Base-by-base conservation (phyloP, 1,140 invertebrate genomes). In the Diachasma alloeum region DNA sequence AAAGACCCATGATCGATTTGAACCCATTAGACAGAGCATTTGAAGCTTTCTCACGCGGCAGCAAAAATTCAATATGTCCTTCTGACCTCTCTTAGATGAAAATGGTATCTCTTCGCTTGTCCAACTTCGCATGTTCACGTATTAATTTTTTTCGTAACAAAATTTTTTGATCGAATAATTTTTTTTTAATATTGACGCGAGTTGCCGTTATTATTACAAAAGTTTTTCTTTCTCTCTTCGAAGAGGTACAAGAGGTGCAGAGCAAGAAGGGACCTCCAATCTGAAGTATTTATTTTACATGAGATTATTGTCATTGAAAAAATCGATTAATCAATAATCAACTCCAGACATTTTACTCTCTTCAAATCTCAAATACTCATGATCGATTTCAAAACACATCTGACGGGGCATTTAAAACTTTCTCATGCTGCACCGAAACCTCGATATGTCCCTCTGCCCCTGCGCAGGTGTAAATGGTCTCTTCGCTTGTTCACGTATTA, bases 381-480 rank as follows among this genome's bases (percentile, higher is more conserved):
- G 72, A 78, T 75, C 72, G 72, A 78, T 72, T 42, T 70, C n/a
- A n/a, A 13, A 24, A 48, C 37, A 63, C 36, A 39, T 37, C 36
- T 68, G 66, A 66, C 24, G 31, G 2, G 39, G 31, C 36, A 39
- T 37, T 68, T 37, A 39, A 68, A 68, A 68, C 66, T 39, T 68
- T 68, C 66, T 68, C 66, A 68, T 31, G 66, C 36, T 68, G 36
- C n/a, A 68, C 6, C 15, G 17, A 36, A 39, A 31, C 15, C 4
- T 11, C 66, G 39, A 37, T 39, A 68, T 39, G 66, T 68, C 39
- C 36, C 11, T 11, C 36, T 17, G n/a, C 1, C 17, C 36, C n/a
- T 4, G 1, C 36, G 39, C 31, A 68, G 36, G n/a, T n/a, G n/a
- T n/a, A n/a, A n/a, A n/a, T n/a, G n/a, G n/a, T n/a, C n/a, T n/a